Base-by-base conservation (phyloP, 30 jellyfish, hydroid and myxozoan genomes). In the Phacellophora camtschatica region DNA sequence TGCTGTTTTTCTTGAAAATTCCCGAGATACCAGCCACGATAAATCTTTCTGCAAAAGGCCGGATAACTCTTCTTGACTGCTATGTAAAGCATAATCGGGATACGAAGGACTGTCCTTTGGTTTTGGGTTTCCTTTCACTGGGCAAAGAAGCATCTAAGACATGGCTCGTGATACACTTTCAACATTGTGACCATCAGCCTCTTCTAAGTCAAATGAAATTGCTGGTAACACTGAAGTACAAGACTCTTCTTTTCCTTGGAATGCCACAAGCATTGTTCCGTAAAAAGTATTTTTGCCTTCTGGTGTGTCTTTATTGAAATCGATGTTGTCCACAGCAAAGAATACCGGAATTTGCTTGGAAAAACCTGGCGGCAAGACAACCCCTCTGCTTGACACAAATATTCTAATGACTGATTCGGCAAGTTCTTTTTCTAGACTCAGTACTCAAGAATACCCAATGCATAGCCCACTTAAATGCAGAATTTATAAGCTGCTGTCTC, bases 391-490 rank as follows among this genome's bases (percentile, higher is more conserved):
- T 25, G 72, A 57, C 72, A 57, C 72, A 57, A 57, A 57, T 42
- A 37, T 57, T 25, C 72, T 8, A 57, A 57, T 57, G 72, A 57
- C 72, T 25, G 72, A 8, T 57, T 57, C 72, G 32, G 72, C 72
- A 57, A 57, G 72, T 57, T 57, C 72, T 25, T 57, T 51, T 57
- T 57, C 37, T 57, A 57, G 72, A 57, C 72, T 57, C 42, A 57
- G 72, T 57, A 57, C 72, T 57, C 72, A 18, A 25, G 72, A 57
- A 57, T 57, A 57, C 42, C 72, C 72, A 57, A 57, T 57, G 72
- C 42, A 57, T 57, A 57, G 42, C 42, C 72, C 72, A 25, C 42
- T 25, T 57, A 42, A 57, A 57, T 57, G 72, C 41, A 57, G 72
- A 32, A 57, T 57, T 32, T 7, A 57, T 57, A 18, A 57, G 72